These are phyloP conservation scores for Nymphicus hollandicus DNA, from an alignment of 2,113 vertebrate genomes.

Conservation along the genomic window DNA sequence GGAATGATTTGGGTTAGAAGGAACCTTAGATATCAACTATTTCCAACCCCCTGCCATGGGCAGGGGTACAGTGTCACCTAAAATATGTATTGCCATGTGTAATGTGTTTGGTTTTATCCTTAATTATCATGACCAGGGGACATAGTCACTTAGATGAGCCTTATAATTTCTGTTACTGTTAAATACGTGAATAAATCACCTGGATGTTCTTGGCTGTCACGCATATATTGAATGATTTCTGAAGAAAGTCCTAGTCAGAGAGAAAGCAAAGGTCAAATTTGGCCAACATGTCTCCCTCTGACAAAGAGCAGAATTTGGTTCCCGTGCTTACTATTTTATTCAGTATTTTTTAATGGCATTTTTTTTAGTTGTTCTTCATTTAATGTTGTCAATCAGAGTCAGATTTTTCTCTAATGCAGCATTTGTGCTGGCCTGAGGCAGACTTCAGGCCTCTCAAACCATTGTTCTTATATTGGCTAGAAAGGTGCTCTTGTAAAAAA, in stretches of 20 bases:
- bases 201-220: not conserved
- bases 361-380: not conserved
- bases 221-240: not conserved
- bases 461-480: not conserved
- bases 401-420: too few species aligned
- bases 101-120: not conserved
- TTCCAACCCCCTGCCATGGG: not conserved
- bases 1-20: not conserved
- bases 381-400: not conserved
- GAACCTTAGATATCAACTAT: not conserved
- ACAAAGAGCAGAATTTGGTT: not conserved
- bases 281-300: not conserved
- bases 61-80: not conserved
- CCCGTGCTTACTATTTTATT: not conserved
- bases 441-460: not conserved
- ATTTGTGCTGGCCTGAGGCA: not conserved
- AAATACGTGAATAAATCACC: not conserved
- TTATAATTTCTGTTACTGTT: not conserved
- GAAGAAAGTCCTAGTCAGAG: not conserved
- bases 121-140: not conserved
- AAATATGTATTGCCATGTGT: not conserved
- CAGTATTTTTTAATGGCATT: not conserved
- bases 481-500: not conserved
- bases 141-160: not conserved
- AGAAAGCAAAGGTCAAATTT: not conserved